Evolutionary conservation across 2,888 invertebrate genomes (phyloP).

Genomic region (Pyrocoelia pectoralis): DNA sequence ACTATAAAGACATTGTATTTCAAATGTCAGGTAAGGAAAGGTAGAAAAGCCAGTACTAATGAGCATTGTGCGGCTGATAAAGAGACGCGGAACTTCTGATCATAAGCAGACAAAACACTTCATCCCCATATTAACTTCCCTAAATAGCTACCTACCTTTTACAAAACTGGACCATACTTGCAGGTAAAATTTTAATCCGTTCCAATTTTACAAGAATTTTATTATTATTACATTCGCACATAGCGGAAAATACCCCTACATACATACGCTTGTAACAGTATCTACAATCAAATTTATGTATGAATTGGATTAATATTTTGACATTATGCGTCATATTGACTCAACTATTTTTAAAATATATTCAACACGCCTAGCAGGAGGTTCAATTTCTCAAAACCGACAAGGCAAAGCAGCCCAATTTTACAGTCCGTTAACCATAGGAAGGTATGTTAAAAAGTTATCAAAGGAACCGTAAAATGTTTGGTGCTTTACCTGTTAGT

Average conservation of each 20-base stretch:
- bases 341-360: conserved; percentile 12
- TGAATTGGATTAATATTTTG: conserved; percentile 19
- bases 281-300: no score
- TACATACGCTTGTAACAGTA: no score
- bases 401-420: conserved; percentile 33
- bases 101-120: conserved; percentile 46
- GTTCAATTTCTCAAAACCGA: conserved; percentile 26
- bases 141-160: conserved; percentile 46
- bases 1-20: conserved; percentile 13
- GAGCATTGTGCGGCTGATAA: conserved; percentile 49
- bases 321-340: conserved; percentile 1
- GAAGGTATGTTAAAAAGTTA: conserved; percentile 34
- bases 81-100: conserved; percentile 43
- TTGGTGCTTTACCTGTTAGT: conserved; percentile 3
- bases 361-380: conserved; percentile 26
- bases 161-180: neutral
- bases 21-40: conserved; percentile 49
- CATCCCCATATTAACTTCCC: conserved; percentile 52
- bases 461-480: conserved; percentile 15
- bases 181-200: conserved; percentile 3
- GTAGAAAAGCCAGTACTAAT: conserved; percentile 52
- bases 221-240: no score
- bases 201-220: no score
- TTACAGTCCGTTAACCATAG: conserved; percentile 25
- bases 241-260: no score